phyloP scores from a whole-genome alignment of 2,888 invertebrate genomes.

The Linyphia triangularis region DNA sequence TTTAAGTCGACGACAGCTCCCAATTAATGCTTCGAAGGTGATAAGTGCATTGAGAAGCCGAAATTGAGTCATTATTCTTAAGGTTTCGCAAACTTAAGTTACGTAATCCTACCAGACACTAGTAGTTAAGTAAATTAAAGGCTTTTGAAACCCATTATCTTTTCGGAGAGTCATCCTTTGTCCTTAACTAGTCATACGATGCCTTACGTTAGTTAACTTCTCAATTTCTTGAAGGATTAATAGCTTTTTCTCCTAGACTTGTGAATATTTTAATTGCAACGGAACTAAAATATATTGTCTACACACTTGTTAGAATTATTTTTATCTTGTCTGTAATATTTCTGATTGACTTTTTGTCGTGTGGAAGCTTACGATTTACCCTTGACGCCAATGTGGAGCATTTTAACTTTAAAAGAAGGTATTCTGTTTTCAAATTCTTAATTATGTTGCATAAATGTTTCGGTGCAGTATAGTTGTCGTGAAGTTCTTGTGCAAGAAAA shows the following conservation, averaged over 20 bases:
- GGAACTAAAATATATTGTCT: not conserved
- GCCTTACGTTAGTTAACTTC: not conserved
- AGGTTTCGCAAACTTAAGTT: slow-evolving; percentile 47
- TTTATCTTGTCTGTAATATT: not conserved
- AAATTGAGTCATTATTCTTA: slow-evolving; percentile 63
- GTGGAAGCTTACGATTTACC: too few species aligned
- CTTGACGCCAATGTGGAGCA: too few species aligned
- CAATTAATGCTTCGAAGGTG: slow-evolving; percentile 55
- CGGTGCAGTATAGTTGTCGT: too few species aligned
- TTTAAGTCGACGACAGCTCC: slow-evolving; percentile 31
- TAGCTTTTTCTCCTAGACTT: not conserved
- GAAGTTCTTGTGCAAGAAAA: too few species aligned
- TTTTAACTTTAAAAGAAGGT: too few species aligned
- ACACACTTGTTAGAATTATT: not conserved
- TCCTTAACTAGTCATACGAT: slow-evolving; percentile 31
- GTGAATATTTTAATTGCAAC: slow-evolving; percentile 25
- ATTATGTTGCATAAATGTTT: too few species aligned
- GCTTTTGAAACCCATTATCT: slow-evolving; percentile 42
- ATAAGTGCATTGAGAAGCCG: slow-evolving; percentile 39
- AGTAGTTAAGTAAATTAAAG: slow-evolving; percentile 62
- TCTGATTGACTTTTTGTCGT: too few species aligned
- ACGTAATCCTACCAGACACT: slow-evolving; percentile 51
- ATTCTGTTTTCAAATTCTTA: too few species aligned
- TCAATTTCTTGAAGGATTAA: not conserved
- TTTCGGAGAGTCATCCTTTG: slow-evolving; percentile 26